Evolutionary conservation across 2,797 vertebrate species (phyloP), one percentile per base, ranked within the genome.

Genomic region (Chrosomus eos): DNA sequence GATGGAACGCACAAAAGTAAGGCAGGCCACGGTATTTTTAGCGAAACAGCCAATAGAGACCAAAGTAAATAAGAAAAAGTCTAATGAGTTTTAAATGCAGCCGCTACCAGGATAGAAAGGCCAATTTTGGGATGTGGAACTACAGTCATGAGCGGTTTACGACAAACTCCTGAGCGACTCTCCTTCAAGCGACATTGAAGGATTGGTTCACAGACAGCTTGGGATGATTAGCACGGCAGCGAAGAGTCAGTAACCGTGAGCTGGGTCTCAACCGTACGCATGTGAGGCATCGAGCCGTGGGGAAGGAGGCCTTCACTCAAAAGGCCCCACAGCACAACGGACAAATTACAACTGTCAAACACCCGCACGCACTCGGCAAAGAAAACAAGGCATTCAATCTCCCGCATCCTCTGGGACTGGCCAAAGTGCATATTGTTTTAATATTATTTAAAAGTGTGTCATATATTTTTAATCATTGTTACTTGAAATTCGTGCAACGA

Each of bases 21-120:
- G 94, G 94, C 94, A 95, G 94, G 94, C 92, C 94, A 94, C 21
- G 92, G 90, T 94, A 94, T 94, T 95, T 95, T 95, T 95, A 95
- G 94, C 91, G 74, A 93, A 91, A 93, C 92, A 86, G 93, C 93
- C 93, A 91, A 94, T 88, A 83, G 94, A 95, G 93, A 94, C 92
- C 87, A 80, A 94, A 77, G 94, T 93, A 95, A 95, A 95, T 95
- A 95, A 94, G 80, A 88, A 94, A 91, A 91, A 92, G 92, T 93
- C 92, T 94, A 94, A 94, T 94, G 93, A 93, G 93, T 94, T 94
- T 89, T 93, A 93, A 93, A 93, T 93, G 93, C 91, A 89, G 90
- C 89, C 89, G 91, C 92, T 93, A 92, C 93, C 90, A 92, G 93
- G 93, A 95, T 93, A 90, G 86, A 85, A 87, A 33, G 73, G 67